These are phyloP conservation scores for Chondrilla cf. caribensis DNA, from an alignment of 37 sponge, comb jelly and placozoan genomes.

Conservation along the genomic window DNA sequence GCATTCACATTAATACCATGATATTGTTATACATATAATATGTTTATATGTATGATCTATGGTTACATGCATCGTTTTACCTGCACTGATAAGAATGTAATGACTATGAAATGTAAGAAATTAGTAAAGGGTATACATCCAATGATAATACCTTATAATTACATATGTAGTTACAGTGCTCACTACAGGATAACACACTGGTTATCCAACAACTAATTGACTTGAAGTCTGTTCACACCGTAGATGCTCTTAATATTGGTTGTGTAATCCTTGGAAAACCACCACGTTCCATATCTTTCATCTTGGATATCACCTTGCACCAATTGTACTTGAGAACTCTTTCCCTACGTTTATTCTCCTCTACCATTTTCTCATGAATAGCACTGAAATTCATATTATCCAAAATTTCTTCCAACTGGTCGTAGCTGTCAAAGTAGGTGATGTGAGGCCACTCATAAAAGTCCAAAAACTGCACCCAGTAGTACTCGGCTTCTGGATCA, in stretches of 20 bases:
- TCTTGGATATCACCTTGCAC: slow-evolving; percentile 29
- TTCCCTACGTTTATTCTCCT: slow-evolving; percentile 6
- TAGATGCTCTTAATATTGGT: slow-evolving; percentile 16
- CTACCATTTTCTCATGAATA: slow-evolving; percentile 34
- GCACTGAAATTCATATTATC: slow-evolving; percentile 15
- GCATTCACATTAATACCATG: too few relatives aligned
- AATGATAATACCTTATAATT: too few relatives aligned
- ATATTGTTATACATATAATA: too few relatives aligned
- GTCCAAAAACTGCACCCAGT: slow-evolving; percentile 51
- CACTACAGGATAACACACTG: too few relatives aligned
- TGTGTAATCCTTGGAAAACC: slow-evolving; percentile 24
- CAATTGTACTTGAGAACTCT: slow-evolving; percentile 17
- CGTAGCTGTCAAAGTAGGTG: slow-evolving; percentile 37
- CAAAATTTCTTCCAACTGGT: slow-evolving; percentile 28
- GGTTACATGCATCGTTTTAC: too few relatives aligned
- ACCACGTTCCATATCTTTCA: not conserved
- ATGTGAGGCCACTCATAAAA: slow-evolving; percentile 46
- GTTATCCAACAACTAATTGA: not conserved
- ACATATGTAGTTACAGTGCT: too few relatives aligned
- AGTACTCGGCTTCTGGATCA: slow-evolving; percentile 38
- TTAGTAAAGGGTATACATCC: too few relatives aligned
- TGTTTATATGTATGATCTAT: too few relatives aligned
- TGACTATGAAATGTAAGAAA: too few relatives aligned
- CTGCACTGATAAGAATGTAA: too few relatives aligned
- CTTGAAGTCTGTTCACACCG: slow-evolving; percentile 32